phyloP scores from a whole-genome alignment of 2,113 vertebrate genomes.

The Astur gentilis region DNA sequence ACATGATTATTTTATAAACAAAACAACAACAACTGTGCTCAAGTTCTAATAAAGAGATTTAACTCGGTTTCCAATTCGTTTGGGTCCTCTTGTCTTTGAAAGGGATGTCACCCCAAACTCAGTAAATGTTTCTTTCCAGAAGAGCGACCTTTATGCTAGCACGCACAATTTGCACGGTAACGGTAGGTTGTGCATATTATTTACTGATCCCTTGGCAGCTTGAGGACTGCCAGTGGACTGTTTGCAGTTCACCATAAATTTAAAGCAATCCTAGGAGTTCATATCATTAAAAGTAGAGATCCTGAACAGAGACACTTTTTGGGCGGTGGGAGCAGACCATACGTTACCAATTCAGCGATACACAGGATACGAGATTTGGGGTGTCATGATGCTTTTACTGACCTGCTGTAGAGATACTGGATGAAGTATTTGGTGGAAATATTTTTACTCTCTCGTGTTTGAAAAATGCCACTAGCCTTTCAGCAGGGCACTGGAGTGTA shows the following conservation, averaged over 20 bases:
- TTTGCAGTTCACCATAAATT: not conserved
- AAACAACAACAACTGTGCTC: not conserved
- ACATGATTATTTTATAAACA: constrained; percentile 4
- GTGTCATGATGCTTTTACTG: not conserved
- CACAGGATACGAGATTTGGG: not conserved
- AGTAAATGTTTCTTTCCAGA: not conserved
- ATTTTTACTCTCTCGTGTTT: not conserved
- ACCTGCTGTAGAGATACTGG: not conserved
- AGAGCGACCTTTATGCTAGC: not conserved
- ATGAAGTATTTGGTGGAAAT: not conserved
- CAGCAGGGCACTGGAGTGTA: not conserved
- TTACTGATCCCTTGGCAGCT: not conserved
- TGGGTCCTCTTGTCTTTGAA: not conserved
- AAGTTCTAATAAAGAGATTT: not conserved
- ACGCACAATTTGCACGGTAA: not conserved
- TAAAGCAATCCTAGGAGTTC: not conserved
- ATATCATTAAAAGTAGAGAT: not conserved
- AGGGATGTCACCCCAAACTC: not conserved
- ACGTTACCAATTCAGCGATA: not conserved
- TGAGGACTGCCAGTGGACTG: not conserved
- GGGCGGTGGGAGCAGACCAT: not conserved
- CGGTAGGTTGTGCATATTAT: not conserved
- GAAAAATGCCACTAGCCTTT: not conserved
- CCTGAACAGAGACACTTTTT: not conserved
- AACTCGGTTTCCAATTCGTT: not conserved